phyloP scores from a whole-genome alignment of 92 coral and sea anemone species.

The Palythoa caribaeorum region DNA sequence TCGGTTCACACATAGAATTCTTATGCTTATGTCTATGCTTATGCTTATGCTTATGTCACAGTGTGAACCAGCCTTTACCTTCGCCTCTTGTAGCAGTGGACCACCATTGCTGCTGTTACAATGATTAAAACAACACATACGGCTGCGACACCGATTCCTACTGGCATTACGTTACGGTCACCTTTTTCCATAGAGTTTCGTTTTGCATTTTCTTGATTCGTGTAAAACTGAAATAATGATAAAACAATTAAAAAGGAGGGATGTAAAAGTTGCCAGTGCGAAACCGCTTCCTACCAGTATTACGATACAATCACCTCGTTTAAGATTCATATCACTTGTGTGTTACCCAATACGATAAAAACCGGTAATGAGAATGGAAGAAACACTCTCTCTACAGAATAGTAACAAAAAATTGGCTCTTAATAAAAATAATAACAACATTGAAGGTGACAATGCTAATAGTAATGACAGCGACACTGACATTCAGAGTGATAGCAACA shows the following conservation, averaged over 20 bases:
- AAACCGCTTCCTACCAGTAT: not conserved
- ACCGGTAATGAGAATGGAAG: too few species aligned
- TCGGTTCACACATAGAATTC: too few species aligned
- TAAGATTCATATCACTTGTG: too few species aligned
- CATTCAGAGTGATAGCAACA: too few species aligned
- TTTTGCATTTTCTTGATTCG: not conserved
- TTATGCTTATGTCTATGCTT: too few species aligned
- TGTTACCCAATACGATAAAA: too few species aligned
- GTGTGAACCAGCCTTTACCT: too few species aligned
- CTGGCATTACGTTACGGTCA: not conserved
- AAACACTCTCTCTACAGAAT: too few species aligned
- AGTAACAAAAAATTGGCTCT: too few species aligned
- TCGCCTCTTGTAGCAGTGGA: constrained; percentile 20
- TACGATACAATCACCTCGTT: not conserved
- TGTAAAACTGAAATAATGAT: not conserved
- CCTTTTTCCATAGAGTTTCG: not conserved
- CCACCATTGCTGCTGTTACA: constrained; percentile 10
- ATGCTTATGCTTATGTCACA: too few species aligned
- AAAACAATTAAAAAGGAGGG: not conserved
- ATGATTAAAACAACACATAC: constrained; percentile 20
- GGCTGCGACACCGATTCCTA: constrained; percentile 21
- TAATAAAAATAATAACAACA: too few species aligned
- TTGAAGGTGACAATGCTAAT: too few species aligned
- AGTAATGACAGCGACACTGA: not conserved
- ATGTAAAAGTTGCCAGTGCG: not conserved